Base-by-base conservation (phyloP, 1,140 invertebrate species). In the Oryctes rhinoceros region DNA sequence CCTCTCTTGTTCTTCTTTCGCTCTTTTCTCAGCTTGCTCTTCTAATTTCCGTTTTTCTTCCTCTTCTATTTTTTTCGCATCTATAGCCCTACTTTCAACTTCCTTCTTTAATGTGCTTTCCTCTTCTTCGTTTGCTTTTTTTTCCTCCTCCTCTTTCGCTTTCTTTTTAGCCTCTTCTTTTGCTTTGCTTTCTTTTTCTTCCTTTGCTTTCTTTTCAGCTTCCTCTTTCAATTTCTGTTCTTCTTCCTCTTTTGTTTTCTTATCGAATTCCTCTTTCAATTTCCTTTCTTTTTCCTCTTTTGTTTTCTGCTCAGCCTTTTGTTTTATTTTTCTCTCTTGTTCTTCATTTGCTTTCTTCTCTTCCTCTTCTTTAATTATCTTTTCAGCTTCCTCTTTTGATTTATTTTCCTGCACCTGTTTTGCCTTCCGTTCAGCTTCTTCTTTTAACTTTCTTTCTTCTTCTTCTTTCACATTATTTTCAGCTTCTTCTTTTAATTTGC, bases 171-270 rank as follows among this genome's bases (percentile, higher is more conserved):
- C 53, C 71, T 82, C 75, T 67, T 77, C 62, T 76, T 81, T 76
- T 20, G 79, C 47, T 76, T 79, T 20, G 67, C 81, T 84, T 83
- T 81, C 76, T 81, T 81, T 35, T 81, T 81, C 83, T 81, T 48
- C 84, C 77, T 81, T 84, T 71, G 62, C 82, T 80, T 80, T 79
- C 71, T 83, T 79, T 82, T 86, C 78, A 75, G 80, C 80, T 80
- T 82, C 81, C 81, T 82, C 76, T 81, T 84, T 82, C 80, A 82
- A 81, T 82, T 85, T 80, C 80, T 83, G 82, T 71, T 84, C 65
- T 76, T 77, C 67, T 79, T 79, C 71, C 78, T 79, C 74, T 78
- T 84, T 62, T 49, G 77, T 71, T 80, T 83, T 81, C 79, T 83
- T 80, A 18, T 82, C 79, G 79, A 80, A 24, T 77, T 83, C 76